These are phyloP conservation scores for Octopus sinensis DNA, from an alignment of 1,140 invertebrate genomes.

Conservation along the genomic window DNA sequence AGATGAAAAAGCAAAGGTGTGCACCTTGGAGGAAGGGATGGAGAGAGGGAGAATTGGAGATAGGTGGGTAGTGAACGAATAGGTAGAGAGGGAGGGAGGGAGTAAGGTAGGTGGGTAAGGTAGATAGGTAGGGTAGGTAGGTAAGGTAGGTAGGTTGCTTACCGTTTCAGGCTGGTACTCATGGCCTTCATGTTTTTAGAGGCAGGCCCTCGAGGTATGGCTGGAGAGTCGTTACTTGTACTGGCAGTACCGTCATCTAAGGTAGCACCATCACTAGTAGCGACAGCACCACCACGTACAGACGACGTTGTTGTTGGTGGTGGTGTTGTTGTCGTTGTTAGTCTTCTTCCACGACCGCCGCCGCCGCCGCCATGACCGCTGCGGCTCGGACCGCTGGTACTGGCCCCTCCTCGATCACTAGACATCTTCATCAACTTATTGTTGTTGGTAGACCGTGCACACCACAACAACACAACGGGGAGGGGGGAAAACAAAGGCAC, in stretches of 20 bases:
- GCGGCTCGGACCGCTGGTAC: not conserved
- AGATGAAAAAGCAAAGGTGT: too few relatives aligned
- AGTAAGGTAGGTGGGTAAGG: too few relatives aligned
- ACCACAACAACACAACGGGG: not conserved
- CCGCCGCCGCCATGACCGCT: not conserved
- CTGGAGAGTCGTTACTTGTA: not conserved
- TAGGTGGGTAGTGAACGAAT: too few relatives aligned
- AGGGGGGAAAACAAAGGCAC: not conserved
- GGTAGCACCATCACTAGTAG: not conserved
- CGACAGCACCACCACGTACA: not conserved
- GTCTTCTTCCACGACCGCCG: not conserved
- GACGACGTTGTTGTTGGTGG: not conserved
- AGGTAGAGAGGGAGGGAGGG: too few relatives aligned
- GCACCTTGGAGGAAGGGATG: too few relatives aligned
- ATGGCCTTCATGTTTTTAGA: conserved; percentile 15
- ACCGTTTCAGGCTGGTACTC: conserved; percentile 13
- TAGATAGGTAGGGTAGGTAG: too few relatives aligned
- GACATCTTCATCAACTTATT: not conserved
- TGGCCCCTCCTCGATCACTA: not conserved
- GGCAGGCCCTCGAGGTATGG: not conserved
- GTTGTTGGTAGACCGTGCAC: not conserved
- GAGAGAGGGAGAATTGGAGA: too few relatives aligned
- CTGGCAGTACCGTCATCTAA: not conserved
- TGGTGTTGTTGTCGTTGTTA: not conserved
- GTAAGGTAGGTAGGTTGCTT: not conserved